These are phyloP conservation scores for Epinephelus malabaricus DNA, from an alignment of 2,797 vertebrate genomes.

Conservation along the genomic window DNA sequence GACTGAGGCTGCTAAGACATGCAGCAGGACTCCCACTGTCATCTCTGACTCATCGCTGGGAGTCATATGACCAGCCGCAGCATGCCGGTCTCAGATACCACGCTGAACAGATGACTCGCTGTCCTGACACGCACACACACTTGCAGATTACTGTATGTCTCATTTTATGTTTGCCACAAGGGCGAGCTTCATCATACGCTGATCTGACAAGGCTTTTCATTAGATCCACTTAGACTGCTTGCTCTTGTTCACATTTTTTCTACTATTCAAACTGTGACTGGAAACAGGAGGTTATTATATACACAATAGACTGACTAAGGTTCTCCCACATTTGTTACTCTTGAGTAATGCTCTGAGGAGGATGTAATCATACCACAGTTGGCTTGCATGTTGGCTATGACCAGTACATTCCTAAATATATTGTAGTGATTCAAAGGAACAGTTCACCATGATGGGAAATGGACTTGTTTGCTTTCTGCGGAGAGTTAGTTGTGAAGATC, in stretches of 20 bases:
- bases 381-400: not conserved
- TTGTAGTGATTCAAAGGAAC: not conserved
- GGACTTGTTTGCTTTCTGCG: not conserved
- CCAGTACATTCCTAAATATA: not conserved
- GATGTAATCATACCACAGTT: not conserved
- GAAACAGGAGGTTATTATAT: conserved; percentile 6
- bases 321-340: conserved; percentile 4
- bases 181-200: conserved; percentile 10
- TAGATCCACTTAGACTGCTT: conserved; percentile 13
- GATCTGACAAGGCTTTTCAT: conserved; percentile 39
- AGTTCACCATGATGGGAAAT: conserved; percentile 1
- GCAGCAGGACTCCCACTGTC: conserved; percentile 61
- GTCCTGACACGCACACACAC: conserved; percentile 21
- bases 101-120: conserved; percentile 57
- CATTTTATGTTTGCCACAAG: conserved; percentile 47
- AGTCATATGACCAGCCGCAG: conserved; percentile 67
- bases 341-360: conserved; percentile 7
- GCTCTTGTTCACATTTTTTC: conserved; percentile 5
- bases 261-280: not conserved
- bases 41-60: conserved; percentile 68
- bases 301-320: conserved; percentile 3
- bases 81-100: conserved; percentile 51
- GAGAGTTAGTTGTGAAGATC: not conserved
- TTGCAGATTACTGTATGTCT: conserved; percentile 33
- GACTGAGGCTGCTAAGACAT: conserved; percentile 47